Evolutionary conservation across 2,888 invertebrate species (phyloP).

Genomic region (Drosophila hamatofila): DNA sequence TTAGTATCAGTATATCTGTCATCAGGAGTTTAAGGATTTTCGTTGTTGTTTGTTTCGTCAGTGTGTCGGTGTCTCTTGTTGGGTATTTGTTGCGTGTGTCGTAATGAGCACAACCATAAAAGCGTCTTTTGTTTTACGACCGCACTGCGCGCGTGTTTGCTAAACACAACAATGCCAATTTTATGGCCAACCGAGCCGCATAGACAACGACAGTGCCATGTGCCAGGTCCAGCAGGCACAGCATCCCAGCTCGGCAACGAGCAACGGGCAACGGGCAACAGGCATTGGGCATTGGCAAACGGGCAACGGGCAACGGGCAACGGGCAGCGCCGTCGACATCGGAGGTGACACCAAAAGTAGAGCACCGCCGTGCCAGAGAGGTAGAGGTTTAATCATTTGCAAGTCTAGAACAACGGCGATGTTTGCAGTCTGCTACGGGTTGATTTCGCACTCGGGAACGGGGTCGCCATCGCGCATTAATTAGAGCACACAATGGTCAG

Average conservation of each 20-base stretch:
- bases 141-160: slow-evolving; percentile 81
- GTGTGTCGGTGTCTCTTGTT: slow-evolving; percentile 34
- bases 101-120: slow-evolving; percentile 78
- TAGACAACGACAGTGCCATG: slow-evolving; percentile 46
- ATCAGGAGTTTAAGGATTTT: slow-evolving; percentile 15
- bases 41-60: background rate
- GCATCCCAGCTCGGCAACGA: slow-evolving; percentile 34
- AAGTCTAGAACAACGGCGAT: slow-evolving; percentile 38
- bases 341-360: slow-evolving; percentile 72
- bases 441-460: slow-evolving; percentile 56
- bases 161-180: slow-evolving; percentile 75
- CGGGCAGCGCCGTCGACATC: slow-evolving; percentile 11
- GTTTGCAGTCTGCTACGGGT: slow-evolving; percentile 53
- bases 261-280: background rate
- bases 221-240: slow-evolving; percentile 32
- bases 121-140: slow-evolving; percentile 83
- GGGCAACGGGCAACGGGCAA: background rate
- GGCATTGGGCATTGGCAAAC: too few species aligned
- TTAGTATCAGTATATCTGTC: background rate
- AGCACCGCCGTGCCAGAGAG: slow-evolving; percentile 49
- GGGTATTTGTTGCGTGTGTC: slow-evolving; percentile 65
- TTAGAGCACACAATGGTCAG: slow-evolving; percentile 70
- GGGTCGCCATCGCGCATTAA: slow-evolving; percentile 70
- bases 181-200: slow-evolving; percentile 65
- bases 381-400: slow-evolving; percentile 53